phyloP scores from a whole-genome alignment of 2,113 vertebrate species.

The Nothocercus nigrocapillus region DNA sequence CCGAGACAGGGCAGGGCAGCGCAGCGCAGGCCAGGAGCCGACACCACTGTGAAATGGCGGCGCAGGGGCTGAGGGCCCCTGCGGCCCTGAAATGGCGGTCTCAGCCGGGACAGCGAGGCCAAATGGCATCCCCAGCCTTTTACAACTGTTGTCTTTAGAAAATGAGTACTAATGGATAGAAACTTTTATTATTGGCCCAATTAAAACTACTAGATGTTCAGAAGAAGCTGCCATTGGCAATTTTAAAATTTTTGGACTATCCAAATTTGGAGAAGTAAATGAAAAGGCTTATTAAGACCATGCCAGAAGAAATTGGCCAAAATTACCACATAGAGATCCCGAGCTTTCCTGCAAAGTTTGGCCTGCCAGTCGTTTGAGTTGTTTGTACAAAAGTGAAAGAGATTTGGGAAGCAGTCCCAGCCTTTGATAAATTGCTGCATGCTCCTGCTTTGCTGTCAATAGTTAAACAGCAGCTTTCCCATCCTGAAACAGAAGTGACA shows the following conservation, averaged over 20 bases:
- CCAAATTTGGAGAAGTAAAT: neutral
- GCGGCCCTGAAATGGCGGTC: neutral
- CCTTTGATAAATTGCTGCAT: neutral
- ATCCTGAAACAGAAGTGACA: neutral
- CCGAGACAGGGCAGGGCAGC: too few relatives aligned
- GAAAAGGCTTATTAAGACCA: neutral
- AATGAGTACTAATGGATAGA: neutral
- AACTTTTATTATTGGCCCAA: neutral
- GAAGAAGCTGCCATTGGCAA: neutral
- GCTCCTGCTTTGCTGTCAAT: neutral
- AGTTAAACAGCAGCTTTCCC: neutral
- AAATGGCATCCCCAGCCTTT: rapidly evolving
- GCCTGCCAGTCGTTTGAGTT: neutral
- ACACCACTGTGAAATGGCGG: too few relatives aligned
- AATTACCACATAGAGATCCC: neutral
- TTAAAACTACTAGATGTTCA: neutral
- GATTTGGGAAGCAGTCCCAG: neutral
- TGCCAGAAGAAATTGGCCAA: neutral
- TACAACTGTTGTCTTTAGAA: neutral
- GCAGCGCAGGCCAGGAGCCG: too few relatives aligned
- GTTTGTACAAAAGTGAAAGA: neutral
- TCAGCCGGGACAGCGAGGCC: neutral
- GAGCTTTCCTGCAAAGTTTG: neutral
- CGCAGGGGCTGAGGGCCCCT: neutral
- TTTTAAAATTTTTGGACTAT: neutral